A percentile compares a stretch with the other conserved stretches of the same genome.
Evolutionary conservation across 2,113 vertebrate genomes (phyloP).

Genomic region (Mustelus asterias): DNA sequence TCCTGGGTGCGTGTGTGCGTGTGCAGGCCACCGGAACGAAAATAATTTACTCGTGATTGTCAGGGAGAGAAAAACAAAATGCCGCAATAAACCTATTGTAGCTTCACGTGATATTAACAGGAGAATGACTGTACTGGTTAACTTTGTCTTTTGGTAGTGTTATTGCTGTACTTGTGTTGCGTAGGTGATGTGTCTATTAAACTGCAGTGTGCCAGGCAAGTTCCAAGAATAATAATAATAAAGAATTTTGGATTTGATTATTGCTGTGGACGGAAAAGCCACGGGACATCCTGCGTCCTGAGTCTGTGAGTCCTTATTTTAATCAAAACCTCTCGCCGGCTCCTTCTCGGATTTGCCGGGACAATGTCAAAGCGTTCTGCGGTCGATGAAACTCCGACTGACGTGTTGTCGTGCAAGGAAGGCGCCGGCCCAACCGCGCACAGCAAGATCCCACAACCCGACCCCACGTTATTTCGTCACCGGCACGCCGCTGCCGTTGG

Average conservation of each 20-base stretch:
- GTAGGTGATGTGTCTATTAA: slow-evolving; percentile 9
- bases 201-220: not conserved
- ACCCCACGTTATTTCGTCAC: no score
- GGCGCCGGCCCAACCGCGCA: not conserved
- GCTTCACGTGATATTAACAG: not conserved
- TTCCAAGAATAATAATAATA: slow-evolving; percentile 19
- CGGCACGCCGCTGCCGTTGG: no score
- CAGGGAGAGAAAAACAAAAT: no score
- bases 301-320: not conserved
- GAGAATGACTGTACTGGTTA: not conserved
- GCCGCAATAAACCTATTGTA: not conserved
- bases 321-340: not conserved
- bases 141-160: not conserved
- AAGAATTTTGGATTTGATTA: not conserved
- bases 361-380: no score
- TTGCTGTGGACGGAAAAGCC: not conserved
- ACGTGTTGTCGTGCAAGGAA: not conserved
- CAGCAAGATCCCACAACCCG: not conserved
- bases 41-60: not conserved
- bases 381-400: no score
- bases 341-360: no score
- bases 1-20: not conserved
- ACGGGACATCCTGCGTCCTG: not conserved
- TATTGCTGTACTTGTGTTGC: not conserved
- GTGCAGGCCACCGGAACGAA: not conserved